Percentiles rank a stretch among this genome's conserved stretches.
phyloP scores from a whole-genome alignment of 2,797 vertebrate genomes.

The Hippoglossus hippoglossus region DNA sequence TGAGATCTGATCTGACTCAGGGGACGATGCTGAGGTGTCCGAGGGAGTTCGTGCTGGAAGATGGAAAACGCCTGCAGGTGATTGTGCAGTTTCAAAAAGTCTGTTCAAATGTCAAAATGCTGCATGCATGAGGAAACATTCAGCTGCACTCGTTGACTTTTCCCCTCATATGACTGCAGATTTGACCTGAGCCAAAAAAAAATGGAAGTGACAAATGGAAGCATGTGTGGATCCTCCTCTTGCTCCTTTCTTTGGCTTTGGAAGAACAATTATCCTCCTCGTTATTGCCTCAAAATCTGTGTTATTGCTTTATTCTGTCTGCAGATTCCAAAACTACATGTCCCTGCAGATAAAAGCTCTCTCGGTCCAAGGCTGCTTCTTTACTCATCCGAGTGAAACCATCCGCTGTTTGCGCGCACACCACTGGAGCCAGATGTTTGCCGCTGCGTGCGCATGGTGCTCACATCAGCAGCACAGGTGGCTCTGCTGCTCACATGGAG shows the following conservation, averaged over 20 bases:
- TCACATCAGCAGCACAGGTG: conserved; percentile 14
- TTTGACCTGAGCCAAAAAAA: not conserved
- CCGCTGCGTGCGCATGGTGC: too few species aligned
- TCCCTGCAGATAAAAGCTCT: not conserved
- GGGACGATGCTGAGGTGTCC: too few species aligned
- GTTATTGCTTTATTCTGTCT: conserved; percentile 52
- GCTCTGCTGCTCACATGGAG: conserved; percentile 9
- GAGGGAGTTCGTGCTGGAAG: too few species aligned
- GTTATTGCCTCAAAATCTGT: conserved; percentile 14
- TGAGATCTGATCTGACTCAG: not conserved
- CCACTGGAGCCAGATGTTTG: not conserved
- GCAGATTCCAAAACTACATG: not conserved
- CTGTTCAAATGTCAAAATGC: not conserved
- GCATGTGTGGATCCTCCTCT: not conserved
- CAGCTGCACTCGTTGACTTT: too few species aligned
- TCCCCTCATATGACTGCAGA: too few species aligned
- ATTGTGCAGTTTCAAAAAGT: not conserved
- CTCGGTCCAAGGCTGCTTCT: too few species aligned
- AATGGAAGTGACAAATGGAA: not conserved
- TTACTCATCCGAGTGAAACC: too few species aligned
- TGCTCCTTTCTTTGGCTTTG: conserved; percentile 39
- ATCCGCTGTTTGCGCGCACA: conserved; percentile 25
- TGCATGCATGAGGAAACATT: too few species aligned
- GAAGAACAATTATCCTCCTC: conserved; percentile 27
- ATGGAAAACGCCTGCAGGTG: too few species aligned